These are phyloP conservation scores for Nettapus auritus DNA, from an alignment of 2,113 vertebrate genomes.

Conservation along the genomic window DNA sequence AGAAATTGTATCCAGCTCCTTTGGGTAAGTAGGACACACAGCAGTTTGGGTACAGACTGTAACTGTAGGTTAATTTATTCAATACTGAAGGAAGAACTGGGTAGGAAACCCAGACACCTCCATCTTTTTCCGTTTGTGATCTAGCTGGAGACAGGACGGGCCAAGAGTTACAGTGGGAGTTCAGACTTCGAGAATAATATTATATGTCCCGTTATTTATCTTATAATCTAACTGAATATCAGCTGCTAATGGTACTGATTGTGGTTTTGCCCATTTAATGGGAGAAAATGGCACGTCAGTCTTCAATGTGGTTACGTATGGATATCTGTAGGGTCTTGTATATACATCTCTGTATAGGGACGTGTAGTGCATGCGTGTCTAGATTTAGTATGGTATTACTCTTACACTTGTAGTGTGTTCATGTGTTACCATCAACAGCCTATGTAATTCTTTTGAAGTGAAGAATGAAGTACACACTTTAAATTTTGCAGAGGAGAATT, in stretches of 20 bases:
- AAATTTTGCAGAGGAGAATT: conserved; percentile 86
- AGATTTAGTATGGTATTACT: neutral
- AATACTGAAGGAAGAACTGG: neutral
- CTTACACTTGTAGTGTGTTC: neutral
- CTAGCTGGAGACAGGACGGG: neutral
- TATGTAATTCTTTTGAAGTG: neutral
- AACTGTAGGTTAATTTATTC: neutral
- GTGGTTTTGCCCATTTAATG: neutral
- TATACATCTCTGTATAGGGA: neutral
- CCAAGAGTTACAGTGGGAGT: neutral
- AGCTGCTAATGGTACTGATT: neutral
- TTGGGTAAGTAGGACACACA: conserved; percentile 80
- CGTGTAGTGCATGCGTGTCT: neutral
- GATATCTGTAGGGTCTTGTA: neutral
- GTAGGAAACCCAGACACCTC: neutral
- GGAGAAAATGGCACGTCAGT: neutral
- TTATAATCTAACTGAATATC: neutral
- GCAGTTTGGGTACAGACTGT: neutral
- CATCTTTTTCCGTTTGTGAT: neutral
- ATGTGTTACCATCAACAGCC: neutral
- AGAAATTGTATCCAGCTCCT: conserved; percentile 90
- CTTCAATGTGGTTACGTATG: neutral
- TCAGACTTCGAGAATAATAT: neutral
- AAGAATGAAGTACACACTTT: neutral
- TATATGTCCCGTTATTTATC: neutral